Conservation (phyloP, 2,797 vertebrate genomes). For the Steatocranus sp. region DNA sequence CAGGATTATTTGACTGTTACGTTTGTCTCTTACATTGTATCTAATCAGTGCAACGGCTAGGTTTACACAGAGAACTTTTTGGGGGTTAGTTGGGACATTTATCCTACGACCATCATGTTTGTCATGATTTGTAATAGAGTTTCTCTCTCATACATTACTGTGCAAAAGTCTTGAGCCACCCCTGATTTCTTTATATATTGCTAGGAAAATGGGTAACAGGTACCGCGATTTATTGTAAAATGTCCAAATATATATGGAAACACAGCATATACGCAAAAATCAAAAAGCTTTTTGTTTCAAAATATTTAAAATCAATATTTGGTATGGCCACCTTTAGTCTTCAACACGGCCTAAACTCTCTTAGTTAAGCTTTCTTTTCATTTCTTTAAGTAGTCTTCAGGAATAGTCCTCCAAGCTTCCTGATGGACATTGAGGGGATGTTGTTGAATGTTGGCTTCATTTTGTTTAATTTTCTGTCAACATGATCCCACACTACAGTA, state of each 20-base stretch:
- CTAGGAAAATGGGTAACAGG: background rate
- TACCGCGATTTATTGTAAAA: background rate
- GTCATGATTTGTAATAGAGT: background rate
- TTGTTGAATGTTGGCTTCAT: background rate
- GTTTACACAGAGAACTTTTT: background rate
- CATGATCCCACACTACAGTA: background rate
- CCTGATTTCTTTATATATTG: background rate
- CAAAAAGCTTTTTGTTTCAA: background rate
- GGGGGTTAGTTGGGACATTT: background rate
- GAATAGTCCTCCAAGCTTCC: background rate
- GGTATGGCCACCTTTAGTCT: background rate
- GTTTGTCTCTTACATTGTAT: background rate
- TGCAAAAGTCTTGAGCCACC: background rate
- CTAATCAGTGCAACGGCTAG: background rate
- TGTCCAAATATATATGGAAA: background rate
- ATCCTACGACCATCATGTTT: background rate
- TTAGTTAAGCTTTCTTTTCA: background rate
- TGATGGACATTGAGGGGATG: fast-evolving
- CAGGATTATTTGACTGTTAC: background rate
- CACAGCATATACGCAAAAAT: background rate
- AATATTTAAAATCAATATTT: background rate
- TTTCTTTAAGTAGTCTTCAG: background rate
- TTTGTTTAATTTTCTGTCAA: background rate
- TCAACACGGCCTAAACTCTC: fast-evolving
- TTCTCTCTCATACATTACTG: background rate